A percentile compares a stretch with the other conserved stretches of the same genome.
These are phyloP conservation scores for Poliocrania exsul DNA, from an alignment of 2,797 vertebrate genomes.

Conservation along the genomic window DNA sequence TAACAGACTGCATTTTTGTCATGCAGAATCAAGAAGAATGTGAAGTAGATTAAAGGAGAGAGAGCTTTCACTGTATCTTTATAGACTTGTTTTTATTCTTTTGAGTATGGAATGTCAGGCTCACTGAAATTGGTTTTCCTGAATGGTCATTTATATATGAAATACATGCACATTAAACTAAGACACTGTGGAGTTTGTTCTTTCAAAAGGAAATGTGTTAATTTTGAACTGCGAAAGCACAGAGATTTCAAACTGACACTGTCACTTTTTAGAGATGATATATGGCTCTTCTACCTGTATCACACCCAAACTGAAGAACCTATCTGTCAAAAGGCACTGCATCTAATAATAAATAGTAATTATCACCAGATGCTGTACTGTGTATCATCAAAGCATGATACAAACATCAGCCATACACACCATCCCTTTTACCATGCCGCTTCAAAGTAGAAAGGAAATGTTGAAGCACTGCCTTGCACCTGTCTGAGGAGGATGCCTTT, in stretches of 20 bases:
- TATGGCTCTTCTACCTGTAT: neutral
- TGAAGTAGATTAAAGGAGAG: slow-evolving; percentile 45
- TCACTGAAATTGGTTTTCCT: slow-evolving; percentile 24
- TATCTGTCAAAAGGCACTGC: neutral
- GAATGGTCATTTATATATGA: slow-evolving; percentile 43
- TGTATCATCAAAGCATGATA: neutral
- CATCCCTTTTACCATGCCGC: neutral
- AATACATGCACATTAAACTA: slow-evolving; percentile 36
- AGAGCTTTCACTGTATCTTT: slow-evolving; percentile 14
- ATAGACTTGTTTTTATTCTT: slow-evolving; percentile 41
- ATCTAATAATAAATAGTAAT: slow-evolving; percentile 9
- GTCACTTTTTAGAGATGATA: slow-evolving; percentile 3
- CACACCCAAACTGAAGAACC: neutral
- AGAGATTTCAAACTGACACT: slow-evolving; percentile 13
- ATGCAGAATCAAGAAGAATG: slow-evolving; percentile 4
- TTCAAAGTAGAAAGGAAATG: neutral
- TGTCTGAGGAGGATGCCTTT: neutral
- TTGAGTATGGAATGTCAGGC: neutral
- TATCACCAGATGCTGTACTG: neutral
- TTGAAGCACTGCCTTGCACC: neutral
- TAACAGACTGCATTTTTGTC: neutral
- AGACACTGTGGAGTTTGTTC: neutral
- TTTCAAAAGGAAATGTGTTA: slow-evolving; percentile 47
- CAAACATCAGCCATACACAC: neutral
- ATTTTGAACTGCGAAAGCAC: slow-evolving; percentile 24